Conservation (phyloP, 1,140 invertebrate genomes). For the Sinonovacula constricta region DNA sequence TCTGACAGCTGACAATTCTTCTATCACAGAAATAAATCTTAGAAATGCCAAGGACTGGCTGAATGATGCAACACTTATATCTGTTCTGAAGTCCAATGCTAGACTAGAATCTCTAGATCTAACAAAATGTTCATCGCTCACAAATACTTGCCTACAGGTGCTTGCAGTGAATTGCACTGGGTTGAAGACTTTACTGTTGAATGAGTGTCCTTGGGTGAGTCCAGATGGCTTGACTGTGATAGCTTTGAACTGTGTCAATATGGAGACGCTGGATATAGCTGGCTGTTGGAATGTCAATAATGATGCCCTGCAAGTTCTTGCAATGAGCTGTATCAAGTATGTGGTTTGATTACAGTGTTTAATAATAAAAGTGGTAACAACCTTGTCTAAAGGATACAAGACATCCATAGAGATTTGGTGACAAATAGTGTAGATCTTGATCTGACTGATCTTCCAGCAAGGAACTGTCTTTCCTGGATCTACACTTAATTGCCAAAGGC, state of each 20-base stretch:
- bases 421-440: too few relatives aligned
- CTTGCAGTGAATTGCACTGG: conserved; percentile 64
- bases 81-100: conserved; percentile 68
- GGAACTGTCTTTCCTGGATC: too few relatives aligned
- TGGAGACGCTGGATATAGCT: conserved; percentile 75
- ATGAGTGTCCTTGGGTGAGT: conserved; percentile 76
- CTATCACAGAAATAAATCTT: conserved; percentile 64
- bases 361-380: too few relatives aligned
- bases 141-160: conserved; percentile 67
- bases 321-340: conserved; percentile 70
- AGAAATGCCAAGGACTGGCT: conserved; percentile 76
- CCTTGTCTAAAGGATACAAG: too few relatives aligned
- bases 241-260: conserved; percentile 60
- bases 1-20: conserved; percentile 60
- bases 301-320: conserved; percentile 68
- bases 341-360: too few relatives aligned
- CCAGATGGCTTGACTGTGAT: conserved; percentile 67
- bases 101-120: conserved; percentile 69
- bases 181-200: conserved; percentile 65
- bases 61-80: conserved; percentile 65
- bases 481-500: too few relatives aligned
- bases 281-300: conserved; percentile 78
- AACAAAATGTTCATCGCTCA: conserved; percentile 70
- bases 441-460: too few relatives aligned
- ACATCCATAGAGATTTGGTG: too few relatives aligned